Percentiles rank a stretch among this genome's conserved stretches.
Evolutionary conservation across 2,888 invertebrate genomes (phyloP).

Genomic region (Nomada goodeniana): DNA sequence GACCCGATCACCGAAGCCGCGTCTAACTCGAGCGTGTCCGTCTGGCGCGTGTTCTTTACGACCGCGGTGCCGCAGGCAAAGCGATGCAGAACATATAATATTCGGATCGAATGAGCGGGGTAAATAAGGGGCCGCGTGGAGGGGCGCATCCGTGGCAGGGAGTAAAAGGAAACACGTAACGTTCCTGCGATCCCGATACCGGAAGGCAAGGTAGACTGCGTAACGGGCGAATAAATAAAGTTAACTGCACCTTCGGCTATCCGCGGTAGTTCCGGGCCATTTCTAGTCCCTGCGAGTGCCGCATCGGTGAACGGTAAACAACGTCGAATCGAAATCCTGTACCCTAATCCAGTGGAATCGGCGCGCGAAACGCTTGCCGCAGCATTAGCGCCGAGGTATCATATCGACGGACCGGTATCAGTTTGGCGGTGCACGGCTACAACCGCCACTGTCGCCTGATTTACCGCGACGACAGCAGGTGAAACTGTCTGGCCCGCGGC

Average conservation of each 20-base stretch:
- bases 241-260: constrained; percentile 57
- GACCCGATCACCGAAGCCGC: neutral
- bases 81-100: neutral
- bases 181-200: constrained; percentile 29
- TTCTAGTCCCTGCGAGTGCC: constrained; percentile 40
- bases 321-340: constrained; percentile 42
- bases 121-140: constrained; percentile 29
- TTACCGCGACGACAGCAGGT: constrained; percentile 45
- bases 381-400: constrained; percentile 53
- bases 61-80: neutral
- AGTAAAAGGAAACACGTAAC: constrained; percentile 37
- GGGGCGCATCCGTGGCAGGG: constrained; percentile 2
- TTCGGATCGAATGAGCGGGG: neutral
- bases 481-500: constrained; percentile 11
- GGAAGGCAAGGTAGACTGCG: constrained; percentile 53
- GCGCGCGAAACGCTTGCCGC: constrained; percentile 38
- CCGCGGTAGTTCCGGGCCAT: constrained; percentile 54
- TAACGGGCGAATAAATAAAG: constrained; percentile 58
- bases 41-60: neutral
- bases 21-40: neutral
- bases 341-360: constrained; percentile 41
- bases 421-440: neutral
- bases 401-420: constrained; percentile 27
- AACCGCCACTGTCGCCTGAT: constrained; percentile 20
- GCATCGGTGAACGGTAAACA: constrained; percentile 49